Conservation (phyloP, 2,113 vertebrate genomes). For the Nothocercus nigrocapillus region DNA sequence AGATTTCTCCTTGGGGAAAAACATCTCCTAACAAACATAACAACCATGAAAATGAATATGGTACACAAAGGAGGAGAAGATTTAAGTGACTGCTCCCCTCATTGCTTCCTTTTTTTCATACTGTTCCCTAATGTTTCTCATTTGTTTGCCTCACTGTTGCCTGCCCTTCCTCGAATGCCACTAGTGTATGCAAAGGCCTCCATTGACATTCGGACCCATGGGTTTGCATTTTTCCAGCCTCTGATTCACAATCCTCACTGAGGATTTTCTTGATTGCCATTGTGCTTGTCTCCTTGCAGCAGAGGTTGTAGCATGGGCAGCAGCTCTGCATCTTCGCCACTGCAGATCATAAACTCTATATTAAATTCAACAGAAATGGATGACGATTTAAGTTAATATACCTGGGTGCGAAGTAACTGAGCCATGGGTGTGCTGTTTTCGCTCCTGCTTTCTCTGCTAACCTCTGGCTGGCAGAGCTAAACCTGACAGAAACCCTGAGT, state of each 20-base stretch:
- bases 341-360: neutral
- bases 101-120: neutral
- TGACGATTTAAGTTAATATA: neutral
- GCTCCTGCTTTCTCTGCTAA: neutral
- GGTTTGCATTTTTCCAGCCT: neutral
- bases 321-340: neutral
- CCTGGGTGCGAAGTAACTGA: neutral
- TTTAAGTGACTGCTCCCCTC: slow-evolving; percentile 23
- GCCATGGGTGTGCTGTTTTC: neutral
- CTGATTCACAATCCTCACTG: accelerated
- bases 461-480: neutral
- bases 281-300: accelerated
- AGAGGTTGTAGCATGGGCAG: neutral
- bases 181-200: neutral
- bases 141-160: slow-evolving; percentile 22
- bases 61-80: slow-evolving; percentile 20
- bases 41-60: slow-evolving; percentile 44
- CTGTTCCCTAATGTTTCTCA: slow-evolving; percentile 13
- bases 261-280: neutral
- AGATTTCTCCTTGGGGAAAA: slow-evolving; percentile 22
- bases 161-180: neutral
- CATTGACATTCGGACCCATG: accelerated
- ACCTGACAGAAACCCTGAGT: neutral
- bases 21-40: neutral
- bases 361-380: neutral